These are phyloP conservation scores for Beris chalybata DNA, from an alignment of 2,888 invertebrate genomes.

Conservation along the genomic window DNA sequence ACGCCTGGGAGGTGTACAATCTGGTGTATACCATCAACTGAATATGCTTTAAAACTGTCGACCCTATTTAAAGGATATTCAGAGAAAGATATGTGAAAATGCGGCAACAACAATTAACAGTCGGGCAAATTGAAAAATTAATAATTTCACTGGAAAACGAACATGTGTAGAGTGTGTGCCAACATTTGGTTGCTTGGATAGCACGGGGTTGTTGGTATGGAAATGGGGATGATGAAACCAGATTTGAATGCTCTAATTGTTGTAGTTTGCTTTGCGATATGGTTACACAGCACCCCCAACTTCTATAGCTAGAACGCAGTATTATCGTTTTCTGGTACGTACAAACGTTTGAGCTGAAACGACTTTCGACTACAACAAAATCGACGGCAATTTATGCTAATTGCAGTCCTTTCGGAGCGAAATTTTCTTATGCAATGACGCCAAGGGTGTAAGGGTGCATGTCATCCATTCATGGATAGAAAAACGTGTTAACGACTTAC, in stretches of 20 bases:
- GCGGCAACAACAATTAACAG: no score
- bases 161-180: slow-evolving; percentile 10
- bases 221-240: no score
- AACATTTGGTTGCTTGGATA: no score
- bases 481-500: slow-evolving; percentile 31
- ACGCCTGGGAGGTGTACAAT: background rate
- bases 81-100: no score
- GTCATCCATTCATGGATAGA: slow-evolving; percentile 10
- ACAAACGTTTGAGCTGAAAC: slow-evolving; percentile 3
- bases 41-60: background rate
- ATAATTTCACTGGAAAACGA: background rate
- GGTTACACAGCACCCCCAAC: slow-evolving; percentile 2
- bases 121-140: no score
- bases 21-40: background rate
- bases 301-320: slow-evolving; percentile 12
- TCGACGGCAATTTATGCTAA: slow-evolving; percentile 31
- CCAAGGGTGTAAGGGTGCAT: slow-evolving; percentile 22
- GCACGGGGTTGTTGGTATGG: no score
- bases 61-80: background rate
- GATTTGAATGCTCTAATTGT: slow-evolving; percentile 23
- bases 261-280: background rate
- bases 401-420: slow-evolving; percentile 25
- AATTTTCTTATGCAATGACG: slow-evolving; percentile 15
- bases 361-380: slow-evolving; percentile 19
- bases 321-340: slow-evolving; percentile 14